Percentiles rank a stretch among this genome's conserved stretches.
Evolutionary conservation across 2,888 invertebrate species (phyloP).

Genomic region (Magallana nippona): DNA sequence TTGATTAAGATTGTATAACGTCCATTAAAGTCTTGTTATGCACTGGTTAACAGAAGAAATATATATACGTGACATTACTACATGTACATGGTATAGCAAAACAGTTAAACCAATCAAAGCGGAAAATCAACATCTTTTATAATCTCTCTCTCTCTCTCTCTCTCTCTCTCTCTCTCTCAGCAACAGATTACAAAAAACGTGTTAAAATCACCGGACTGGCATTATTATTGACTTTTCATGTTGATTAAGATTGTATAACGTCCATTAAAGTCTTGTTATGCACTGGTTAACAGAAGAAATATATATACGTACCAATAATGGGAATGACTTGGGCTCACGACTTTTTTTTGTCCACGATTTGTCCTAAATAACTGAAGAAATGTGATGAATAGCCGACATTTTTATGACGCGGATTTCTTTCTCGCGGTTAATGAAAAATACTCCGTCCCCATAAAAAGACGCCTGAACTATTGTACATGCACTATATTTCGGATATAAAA

Average conservation of each 20-base stretch:
- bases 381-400: conserved; percentile 26
- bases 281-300: conserved; percentile 11
- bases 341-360: background rate
- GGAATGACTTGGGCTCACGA: conserved; percentile 20
- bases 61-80: background rate
- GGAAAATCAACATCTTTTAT: no score
- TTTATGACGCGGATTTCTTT: conserved; percentile 1
- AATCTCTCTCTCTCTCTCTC: no score
- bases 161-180: no score
- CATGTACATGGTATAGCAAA: no score
- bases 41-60: conserved; percentile 11
- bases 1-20: background rate
- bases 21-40: background rate
- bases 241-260: background rate
- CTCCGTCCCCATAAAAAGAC: conserved; percentile 12
- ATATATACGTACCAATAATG: background rate
- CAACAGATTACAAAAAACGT: no score
- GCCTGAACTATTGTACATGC: background rate
- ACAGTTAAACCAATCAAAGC: no score
- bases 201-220: no score
- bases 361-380: conserved; percentile 9
- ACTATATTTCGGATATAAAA: background rate
- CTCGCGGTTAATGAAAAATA: conserved; percentile 18
- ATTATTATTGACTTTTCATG: background rate
- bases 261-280: background rate